Evolutionary conservation across 2,888 invertebrate species (phyloP).

Genomic region (Neuroscelio doddi): DNA sequence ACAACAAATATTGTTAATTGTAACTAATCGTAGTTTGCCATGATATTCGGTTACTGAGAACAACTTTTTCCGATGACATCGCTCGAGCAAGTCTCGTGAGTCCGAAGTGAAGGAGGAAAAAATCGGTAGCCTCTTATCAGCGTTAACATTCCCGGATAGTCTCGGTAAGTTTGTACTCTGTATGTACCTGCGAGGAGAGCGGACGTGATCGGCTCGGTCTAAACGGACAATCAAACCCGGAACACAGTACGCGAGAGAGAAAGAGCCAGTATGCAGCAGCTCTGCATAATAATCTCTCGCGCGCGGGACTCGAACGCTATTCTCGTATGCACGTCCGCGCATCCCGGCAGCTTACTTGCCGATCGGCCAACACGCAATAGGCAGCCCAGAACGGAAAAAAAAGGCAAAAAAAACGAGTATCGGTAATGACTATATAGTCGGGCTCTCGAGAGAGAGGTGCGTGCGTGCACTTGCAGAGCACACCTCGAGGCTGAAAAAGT

Average conservation of each 20-base stretch:
- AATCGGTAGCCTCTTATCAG: constrained; percentile 35
- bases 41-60: no score
- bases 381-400: constrained; percentile 33
- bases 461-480: constrained; percentile 46
- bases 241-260: constrained; percentile 45
- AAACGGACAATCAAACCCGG: constrained; percentile 58
- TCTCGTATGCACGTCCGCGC: constrained; percentile 32
- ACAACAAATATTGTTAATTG: no score
- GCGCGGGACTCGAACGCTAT: constrained; percentile 28
- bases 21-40: no score
- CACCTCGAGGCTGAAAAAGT: constrained; percentile 35
- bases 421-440: constrained; percentile 50
- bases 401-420: constrained; percentile 40
- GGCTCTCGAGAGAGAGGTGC: constrained; percentile 24
- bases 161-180: constrained; percentile 41
- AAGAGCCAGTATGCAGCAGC: constrained; percentile 11
- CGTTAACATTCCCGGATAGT: constrained; percentile 42
- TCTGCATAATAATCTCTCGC: constrained; percentile 57
- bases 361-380: constrained; percentile 44
- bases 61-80: neutral
- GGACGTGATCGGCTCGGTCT: constrained; percentile 42
- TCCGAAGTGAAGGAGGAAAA: neutral
- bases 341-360: constrained; percentile 10
- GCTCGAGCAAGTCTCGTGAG: neutral
- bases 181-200: constrained; percentile 28